These are phyloP conservation scores for Octopus sinensis DNA, from an alignment of 1,140 invertebrate species.

Conservation along the genomic window DNA sequence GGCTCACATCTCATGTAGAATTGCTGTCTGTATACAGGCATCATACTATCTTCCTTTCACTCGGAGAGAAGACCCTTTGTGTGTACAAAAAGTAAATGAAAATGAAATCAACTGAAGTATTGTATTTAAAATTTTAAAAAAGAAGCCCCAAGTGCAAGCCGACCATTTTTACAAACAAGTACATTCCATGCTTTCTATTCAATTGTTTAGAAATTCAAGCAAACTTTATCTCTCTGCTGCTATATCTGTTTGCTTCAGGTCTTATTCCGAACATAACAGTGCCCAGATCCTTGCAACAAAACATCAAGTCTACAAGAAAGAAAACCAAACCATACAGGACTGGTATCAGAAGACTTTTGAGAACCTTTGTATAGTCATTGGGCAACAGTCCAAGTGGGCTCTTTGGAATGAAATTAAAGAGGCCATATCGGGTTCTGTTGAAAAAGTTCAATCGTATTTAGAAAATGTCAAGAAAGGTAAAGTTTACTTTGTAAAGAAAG, in stretches of 20 bases:
- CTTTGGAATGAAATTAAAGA: slow-evolving; percentile 50
- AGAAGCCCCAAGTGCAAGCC: too few species aligned
- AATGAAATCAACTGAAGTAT: too few species aligned
- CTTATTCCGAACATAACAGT: slow-evolving; percentile 46
- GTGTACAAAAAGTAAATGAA: too few species aligned
- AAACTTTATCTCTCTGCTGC: neutral
- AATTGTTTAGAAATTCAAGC: too few species aligned
- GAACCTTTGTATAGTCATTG: slow-evolving; percentile 47
- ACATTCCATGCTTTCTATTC: too few species aligned
- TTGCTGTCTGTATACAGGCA: too few species aligned
- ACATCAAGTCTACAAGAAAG: slow-evolving; percentile 44
- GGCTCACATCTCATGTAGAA: too few species aligned
- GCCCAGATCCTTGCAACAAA: slow-evolving; percentile 52
- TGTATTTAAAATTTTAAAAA: too few species aligned
- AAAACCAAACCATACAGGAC: slow-evolving; percentile 40
- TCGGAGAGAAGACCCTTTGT: too few species aligned
- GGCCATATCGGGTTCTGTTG: slow-evolving; percentile 38
- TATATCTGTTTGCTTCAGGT: neutral
- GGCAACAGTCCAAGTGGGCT: slow-evolving; percentile 54
- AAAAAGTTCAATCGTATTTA: slow-evolving; percentile 54
- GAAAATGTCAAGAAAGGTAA: slow-evolving; percentile 49
- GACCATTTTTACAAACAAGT: too few species aligned
- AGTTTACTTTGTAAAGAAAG: slow-evolving; percentile 18
- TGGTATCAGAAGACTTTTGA: slow-evolving; percentile 55
- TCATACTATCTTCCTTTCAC: too few species aligned